phyloP scores from a whole-genome alignment of 2,113 vertebrate genomes.

The Mesoclemmys tuberculata region DNA sequence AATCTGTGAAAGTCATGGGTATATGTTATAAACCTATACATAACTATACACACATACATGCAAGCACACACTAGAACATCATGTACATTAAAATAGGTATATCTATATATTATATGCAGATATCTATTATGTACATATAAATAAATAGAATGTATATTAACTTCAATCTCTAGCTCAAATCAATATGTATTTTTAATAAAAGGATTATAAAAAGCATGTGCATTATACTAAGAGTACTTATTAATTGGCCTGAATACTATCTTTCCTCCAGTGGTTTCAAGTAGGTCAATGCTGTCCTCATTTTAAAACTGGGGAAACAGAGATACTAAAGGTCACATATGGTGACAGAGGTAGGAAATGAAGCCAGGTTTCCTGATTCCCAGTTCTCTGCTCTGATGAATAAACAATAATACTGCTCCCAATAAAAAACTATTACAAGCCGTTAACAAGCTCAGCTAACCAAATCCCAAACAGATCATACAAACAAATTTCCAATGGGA shows the following conservation, averaged over 20 bases:
- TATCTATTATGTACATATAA: background rate
- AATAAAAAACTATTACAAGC: background rate
- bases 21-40: background rate
- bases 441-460: background rate
- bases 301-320: background rate
- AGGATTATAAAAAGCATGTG: background rate
- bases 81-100: background rate
- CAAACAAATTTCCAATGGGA: background rate
- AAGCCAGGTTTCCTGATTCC: background rate
- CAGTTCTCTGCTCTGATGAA: background rate
- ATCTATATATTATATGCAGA: background rate
- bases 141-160: rapidly evolving
- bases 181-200: background rate
- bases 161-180: background rate
- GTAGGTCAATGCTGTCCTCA: background rate
- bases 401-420: background rate
- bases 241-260: background rate
- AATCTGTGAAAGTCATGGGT: background rate
- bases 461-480: background rate
- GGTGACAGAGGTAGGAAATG: background rate
- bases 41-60: background rate
- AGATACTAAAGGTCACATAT: background rate
- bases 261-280: background rate
- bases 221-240: background rate
- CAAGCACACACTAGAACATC: background rate